phyloP scores from a whole-genome alignment of 2,113 vertebrate species.

The Desmodus rotundus region DNA sequence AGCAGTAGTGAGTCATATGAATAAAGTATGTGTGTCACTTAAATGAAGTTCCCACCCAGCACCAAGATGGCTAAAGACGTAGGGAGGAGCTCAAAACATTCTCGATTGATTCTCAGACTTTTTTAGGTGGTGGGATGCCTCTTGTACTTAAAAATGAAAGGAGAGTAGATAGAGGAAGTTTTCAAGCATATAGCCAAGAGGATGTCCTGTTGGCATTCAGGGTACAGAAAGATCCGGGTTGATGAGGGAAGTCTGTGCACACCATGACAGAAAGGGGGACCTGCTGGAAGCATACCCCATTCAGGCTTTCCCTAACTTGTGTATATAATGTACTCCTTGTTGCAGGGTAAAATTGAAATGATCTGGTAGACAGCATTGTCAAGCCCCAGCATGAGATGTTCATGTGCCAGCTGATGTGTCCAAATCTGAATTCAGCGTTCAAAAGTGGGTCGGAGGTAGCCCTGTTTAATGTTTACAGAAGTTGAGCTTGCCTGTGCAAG shows the following conservation, averaged over 20 bases:
- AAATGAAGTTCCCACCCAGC: not conserved
- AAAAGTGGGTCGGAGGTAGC: not conserved
- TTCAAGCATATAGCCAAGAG: not conserved
- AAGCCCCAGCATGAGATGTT: not conserved
- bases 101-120: not conserved
- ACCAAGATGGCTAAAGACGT: not conserved
- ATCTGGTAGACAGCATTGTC: not conserved
- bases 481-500: not conserved
- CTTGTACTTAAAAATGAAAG: not conserved
- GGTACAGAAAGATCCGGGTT: not conserved
- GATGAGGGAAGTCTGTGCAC: not conserved
- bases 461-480: not conserved
- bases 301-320: not conserved
- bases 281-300: not conserved
- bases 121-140: not conserved
- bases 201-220: not conserved
- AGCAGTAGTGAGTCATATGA: not conserved
- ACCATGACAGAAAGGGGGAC: not conserved
- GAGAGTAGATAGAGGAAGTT: not conserved
- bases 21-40: not conserved
- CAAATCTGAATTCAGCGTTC: not conserved
- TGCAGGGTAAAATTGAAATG: not conserved
- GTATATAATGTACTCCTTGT: not conserved
- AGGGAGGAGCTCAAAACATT: not conserved
- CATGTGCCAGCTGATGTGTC: not conserved